Base-by-base conservation (phyloP, 2,888 invertebrate species). In the Maniola hyperantus region DNA sequence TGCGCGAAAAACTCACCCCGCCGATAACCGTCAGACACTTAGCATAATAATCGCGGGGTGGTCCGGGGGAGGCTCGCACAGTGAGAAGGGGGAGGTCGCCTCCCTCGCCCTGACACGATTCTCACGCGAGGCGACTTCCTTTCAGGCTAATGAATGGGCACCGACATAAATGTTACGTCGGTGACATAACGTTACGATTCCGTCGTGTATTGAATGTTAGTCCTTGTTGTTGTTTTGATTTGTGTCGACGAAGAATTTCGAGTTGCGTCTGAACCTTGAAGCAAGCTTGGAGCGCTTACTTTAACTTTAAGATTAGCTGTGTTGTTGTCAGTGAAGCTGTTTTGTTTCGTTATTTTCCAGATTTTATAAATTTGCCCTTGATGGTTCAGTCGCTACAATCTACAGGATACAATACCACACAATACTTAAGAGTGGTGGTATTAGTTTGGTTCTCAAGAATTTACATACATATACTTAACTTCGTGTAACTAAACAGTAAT, bases 1-100 rank as follows among this genome's bases (percentile, higher is more conserved):
- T 91, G 92, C 89, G 91, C 91, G 91, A 91, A 92, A 91, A 91
- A 89, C 82, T 89, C 89, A 83, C 89, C 90, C 90, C 86, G 85
- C 77, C 81, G 79, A 82, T 84, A 81, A 84, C 86, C 82, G 84
- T 82, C 84, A 86, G 84, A 90, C 89, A 89, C 90, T 91, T 91
- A 88, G 90, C 91, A 91, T 91, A 89, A 91, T 89, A 91, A 91
- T 90, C 85, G 88, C 83, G 86, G 85, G 85, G 79, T 72, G 59
- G 73, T 42, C 20, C 6, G 57, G 59, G 67, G 72, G 70, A 26
- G 60, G 74, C 66, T 72, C 72, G 72, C 72, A 72, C 68, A 74
- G 75, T 66, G 71, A 73, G 67, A 73, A 55, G 73, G 70, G 73
- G 67, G 59, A 72, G 70, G 74, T 72, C 72, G 70, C 71, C 73